Evolutionary conservation across 2,113 vertebrate species (phyloP).

Genomic region (Mixornis gularis): DNA sequence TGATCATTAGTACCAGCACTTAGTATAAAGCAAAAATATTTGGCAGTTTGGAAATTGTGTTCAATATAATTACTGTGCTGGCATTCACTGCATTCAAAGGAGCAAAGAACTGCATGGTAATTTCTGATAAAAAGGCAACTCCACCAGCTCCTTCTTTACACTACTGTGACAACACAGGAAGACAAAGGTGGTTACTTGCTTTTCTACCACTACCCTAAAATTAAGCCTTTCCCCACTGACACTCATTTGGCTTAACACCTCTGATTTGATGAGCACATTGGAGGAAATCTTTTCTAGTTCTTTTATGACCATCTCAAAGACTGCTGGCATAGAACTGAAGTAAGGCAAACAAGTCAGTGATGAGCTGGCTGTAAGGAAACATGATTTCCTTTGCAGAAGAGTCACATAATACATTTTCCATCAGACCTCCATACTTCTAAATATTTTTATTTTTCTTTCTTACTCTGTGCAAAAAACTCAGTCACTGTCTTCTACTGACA

Average conservation of each 20-base stretch:
- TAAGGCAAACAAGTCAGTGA: slow-evolving; percentile 78
- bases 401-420: background rate
- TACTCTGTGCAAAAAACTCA: background rate
- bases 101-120: background rate
- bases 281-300: slow-evolving; percentile 85
- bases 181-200: slow-evolving; percentile 1
- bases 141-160: background rate
- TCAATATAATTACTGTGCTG: slow-evolving; percentile 14
- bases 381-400: background rate
- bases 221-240: slow-evolving; percentile 11
- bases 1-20: background rate
- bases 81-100: background rate
- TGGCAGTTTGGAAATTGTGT: slow-evolving; percentile 1
- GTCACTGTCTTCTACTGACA: background rate
- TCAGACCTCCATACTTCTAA: background rate
- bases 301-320: slow-evolving; percentile 81
- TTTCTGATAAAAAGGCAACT: slow-evolving; percentile 19
- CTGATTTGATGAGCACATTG: slow-evolving; percentile 83
- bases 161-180: background rate
- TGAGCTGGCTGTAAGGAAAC: slow-evolving; percentile 75
- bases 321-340: slow-evolving; percentile 74
- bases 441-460: background rate
- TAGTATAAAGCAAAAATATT: slow-evolving; percentile 3
- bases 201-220: background rate
- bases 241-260: slow-evolving; percentile 84